Conservation (phyloP, 2,113 vertebrate genomes). For the Orycteropus afer region DNA sequence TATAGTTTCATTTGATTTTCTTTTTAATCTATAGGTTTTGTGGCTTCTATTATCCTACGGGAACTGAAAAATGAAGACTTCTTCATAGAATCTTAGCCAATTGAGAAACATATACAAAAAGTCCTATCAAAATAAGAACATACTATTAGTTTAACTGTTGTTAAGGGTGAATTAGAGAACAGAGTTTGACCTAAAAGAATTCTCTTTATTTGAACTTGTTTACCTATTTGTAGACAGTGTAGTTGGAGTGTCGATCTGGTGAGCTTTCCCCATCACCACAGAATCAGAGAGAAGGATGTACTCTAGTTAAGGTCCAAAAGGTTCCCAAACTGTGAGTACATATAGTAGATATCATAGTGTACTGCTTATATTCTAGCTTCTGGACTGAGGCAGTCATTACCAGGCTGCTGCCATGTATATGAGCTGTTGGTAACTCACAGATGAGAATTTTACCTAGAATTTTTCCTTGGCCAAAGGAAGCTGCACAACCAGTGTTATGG, state of each 20-base stretch:
- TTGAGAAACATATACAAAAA: neutral
- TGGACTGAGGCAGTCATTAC: neutral
- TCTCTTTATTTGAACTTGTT: neutral
- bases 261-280: neutral
- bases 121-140: neutral
- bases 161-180: neutral
- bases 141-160: neutral
- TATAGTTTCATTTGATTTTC: constrained; percentile 18
- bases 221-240: neutral
- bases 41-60: neutral
- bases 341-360: neutral
- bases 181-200: neutral
- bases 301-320: neutral
- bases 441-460: neutral
- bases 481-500: neutral
- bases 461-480: neutral
- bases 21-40: neutral
- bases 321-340: neutral
- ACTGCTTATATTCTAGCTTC: neutral
- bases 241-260: neutral
- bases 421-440: neutral
- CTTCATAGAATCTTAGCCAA: neutral
- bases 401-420: neutral
- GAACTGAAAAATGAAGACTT: neutral
- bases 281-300: neutral